Conservation (phyloP, 2,113 vertebrate species). For the Rhipidura dahli region DNA sequence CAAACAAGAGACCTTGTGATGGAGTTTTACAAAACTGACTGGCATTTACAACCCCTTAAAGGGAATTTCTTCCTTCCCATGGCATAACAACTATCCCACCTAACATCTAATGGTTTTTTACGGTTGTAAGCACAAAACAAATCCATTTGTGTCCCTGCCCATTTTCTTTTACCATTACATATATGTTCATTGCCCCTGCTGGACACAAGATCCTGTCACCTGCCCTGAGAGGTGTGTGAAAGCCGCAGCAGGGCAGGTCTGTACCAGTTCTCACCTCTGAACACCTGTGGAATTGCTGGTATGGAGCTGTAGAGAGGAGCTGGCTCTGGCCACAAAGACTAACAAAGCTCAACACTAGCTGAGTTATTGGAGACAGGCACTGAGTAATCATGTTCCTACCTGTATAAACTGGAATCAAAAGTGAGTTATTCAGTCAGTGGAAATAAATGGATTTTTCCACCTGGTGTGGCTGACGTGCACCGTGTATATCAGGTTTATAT, state of each 20-base stretch:
- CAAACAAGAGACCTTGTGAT: neutral
- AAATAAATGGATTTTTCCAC: constrained; percentile 66
- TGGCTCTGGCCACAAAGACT: neutral
- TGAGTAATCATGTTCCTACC: constrained; percentile 47
- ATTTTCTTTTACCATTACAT: neutral
- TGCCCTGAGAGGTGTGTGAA: neutral
- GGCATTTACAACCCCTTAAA: neutral
- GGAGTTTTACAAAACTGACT: neutral
- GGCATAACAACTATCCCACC: neutral
- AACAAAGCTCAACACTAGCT: neutral
- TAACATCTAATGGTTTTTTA: neutral
- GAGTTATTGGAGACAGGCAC: neutral
- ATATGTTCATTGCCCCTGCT: neutral
- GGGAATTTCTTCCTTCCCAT: neutral
- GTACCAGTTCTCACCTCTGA: accelerated
- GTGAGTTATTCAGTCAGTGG: constrained; percentile 54
- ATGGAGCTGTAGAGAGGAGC: neutral
- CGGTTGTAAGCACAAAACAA: neutral
- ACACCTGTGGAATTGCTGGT: neutral
- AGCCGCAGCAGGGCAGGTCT: neutral
- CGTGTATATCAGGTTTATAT: constrained; percentile 57
- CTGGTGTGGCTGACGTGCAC: constrained; percentile 21
- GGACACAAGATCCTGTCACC: neutral
- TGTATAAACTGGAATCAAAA: constrained; percentile 50
- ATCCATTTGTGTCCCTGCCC: neutral